Percentiles rank a stretch among this genome's conserved stretches.
These are phyloP conservation scores for Crocuta crocuta DNA, from an alignment of 2,113 vertebrate genomes.

Conservation along the genomic window DNA sequence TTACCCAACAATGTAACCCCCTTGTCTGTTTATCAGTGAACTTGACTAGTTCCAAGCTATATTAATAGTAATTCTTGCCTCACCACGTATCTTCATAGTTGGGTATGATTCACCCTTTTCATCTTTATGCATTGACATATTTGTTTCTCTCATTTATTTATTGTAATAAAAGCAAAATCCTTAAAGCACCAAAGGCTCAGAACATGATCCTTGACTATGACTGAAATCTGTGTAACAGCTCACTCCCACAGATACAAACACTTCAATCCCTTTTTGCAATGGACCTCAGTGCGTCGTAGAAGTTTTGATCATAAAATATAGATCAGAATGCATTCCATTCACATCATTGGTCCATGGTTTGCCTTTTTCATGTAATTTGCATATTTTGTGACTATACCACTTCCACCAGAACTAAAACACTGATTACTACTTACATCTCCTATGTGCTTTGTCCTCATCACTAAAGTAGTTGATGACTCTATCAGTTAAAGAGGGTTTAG, in stretches of 20 bases:
- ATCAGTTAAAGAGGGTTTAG: not conserved
- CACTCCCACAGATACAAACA: not conserved
- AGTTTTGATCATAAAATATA: not conserved
- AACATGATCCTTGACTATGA: not conserved
- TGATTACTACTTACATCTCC: not conserved
- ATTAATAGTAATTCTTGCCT: not conserved
- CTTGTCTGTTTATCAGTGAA: not conserved
- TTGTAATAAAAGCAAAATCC: slow-evolving; percentile 23
- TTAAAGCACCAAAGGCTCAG: not conserved
- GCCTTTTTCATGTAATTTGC: not conserved
- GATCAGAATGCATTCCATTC: not conserved
- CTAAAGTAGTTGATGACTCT: not conserved
- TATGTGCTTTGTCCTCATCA: not conserved
- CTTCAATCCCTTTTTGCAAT: not conserved
- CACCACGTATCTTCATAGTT: not conserved
- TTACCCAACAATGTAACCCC: not conserved
- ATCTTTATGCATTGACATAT: not conserved
- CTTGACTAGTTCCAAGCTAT: not conserved
- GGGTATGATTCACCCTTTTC: not conserved
- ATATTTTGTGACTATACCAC: not conserved
- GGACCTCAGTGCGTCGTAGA: not conserved
- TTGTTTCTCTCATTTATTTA: not conserved
- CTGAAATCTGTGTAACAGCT: not conserved
- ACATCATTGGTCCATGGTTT: not conserved
- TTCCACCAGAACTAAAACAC: not conserved